phyloP scores from a whole-genome alignment of 1,140 invertebrate species.

The Scaptodrosophila lebanonensis region DNA sequence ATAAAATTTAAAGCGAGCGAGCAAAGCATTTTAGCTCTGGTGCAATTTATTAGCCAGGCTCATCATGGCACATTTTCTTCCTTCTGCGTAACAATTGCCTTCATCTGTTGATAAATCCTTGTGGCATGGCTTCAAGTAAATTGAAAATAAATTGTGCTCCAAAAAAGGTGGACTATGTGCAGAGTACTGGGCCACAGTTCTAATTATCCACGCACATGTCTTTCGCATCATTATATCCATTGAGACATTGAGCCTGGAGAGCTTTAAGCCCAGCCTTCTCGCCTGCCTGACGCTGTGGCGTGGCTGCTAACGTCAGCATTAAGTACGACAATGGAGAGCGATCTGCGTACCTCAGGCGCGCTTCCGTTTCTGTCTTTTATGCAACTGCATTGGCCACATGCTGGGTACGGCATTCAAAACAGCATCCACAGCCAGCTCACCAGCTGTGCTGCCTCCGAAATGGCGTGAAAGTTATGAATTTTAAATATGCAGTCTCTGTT shows the following conservation, averaged over 20 bases:
- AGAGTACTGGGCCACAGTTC: conserved; percentile 67
- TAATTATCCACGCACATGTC: conserved; percentile 74
- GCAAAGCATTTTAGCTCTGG: conserved; percentile 74
- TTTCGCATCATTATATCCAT: conserved; percentile 33
- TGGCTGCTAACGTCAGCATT: no score
- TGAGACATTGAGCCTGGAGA: conserved; percentile 10
- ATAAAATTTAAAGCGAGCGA: conserved; percentile 75
- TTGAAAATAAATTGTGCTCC: conserved; percentile 56
- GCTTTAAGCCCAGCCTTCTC: conserved; percentile 16
- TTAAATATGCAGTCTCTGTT: conserved; percentile 65
- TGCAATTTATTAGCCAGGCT: conserved; percentile 71
- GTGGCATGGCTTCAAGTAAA: conserved; percentile 71
- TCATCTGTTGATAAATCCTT: conserved; percentile 74
- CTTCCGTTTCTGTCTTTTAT: conserved; percentile 69
- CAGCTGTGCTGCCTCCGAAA: conserved; percentile 63
- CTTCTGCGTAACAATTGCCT: conserved; percentile 68
- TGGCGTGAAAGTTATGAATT: conserved; percentile 72
- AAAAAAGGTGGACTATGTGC: conserved; percentile 47
- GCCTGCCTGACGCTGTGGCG: neutral
- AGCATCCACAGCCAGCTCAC: conserved; percentile 54
- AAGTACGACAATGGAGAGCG: no score
- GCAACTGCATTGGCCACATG: conserved; percentile 71
- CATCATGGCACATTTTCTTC: conserved; percentile 55
- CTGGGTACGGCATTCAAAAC: conserved; percentile 69
- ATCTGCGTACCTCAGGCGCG: conserved; percentile 45